These are phyloP conservation scores for Tetranychus truncatus DNA, from an alignment of 2,888 invertebrate species.

Conservation along the genomic window DNA sequence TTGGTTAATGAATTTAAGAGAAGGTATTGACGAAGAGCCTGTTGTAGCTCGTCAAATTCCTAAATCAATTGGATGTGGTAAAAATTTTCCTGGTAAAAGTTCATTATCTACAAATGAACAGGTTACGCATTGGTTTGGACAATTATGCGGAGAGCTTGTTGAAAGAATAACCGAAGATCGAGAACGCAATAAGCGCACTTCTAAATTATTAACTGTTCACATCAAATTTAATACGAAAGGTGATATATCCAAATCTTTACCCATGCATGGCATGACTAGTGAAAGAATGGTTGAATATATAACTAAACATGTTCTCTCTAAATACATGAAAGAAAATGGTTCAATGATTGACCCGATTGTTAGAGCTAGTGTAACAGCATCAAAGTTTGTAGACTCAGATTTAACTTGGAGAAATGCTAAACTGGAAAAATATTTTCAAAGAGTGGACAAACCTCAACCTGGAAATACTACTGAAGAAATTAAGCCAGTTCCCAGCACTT, in stretches of 20 bases:
- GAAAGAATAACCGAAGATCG: conserved; percentile 60
- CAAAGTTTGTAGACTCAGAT: conserved; percentile 15
- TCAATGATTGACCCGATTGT: conserved; percentile 13
- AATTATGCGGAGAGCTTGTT: conserved; percentile 59
- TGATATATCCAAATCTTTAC: background rate
- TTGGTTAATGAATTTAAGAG: conserved; percentile 68
- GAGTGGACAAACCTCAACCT: conserved; percentile 1
- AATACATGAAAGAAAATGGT: background rate
- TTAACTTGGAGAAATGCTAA: background rate
- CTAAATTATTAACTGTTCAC: conserved; percentile 22
- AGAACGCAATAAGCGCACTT: conserved; percentile 23
- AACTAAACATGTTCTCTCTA: background rate
- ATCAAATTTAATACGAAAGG: background rate
- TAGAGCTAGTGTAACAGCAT: conserved; percentile 17
- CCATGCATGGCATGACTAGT: background rate
- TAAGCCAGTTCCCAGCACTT: background rate
- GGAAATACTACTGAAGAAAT: background rate
- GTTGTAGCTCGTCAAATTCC: conserved; percentile 64
- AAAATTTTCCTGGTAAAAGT: conserved; percentile 61
- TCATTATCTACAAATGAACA: conserved; percentile 48
- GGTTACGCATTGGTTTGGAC: conserved; percentile 57
- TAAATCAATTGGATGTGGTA: conserved; percentile 87
- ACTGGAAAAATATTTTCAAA: conserved; percentile 8
- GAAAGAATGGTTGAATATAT: background rate
- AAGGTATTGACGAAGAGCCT: conserved; percentile 68